A percentile compares a stretch with the other conserved stretches of the same genome.
Evolutionary conservation across 2,113 vertebrate genomes (phyloP).

Genomic region (Petroica traversi): DNA sequence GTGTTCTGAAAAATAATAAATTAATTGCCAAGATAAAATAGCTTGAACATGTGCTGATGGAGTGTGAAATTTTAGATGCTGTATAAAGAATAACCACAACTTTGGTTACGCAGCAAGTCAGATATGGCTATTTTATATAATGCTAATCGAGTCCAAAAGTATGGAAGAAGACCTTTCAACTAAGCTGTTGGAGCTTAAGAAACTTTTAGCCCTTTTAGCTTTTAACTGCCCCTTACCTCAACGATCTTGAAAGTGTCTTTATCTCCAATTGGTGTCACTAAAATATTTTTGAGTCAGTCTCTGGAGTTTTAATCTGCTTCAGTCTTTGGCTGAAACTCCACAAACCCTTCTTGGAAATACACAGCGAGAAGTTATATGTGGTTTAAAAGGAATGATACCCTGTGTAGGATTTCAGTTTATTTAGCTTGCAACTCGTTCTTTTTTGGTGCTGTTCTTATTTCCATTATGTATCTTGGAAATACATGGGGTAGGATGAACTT

Average conservation of each 20-base stretch:
- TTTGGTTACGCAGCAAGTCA: conserved; percentile 82
- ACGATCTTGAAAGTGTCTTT: conserved; percentile 52
- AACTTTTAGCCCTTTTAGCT: conserved; percentile 70
- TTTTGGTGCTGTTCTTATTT: conserved; percentile 6
- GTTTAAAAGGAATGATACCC: not conserved
- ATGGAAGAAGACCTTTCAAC: conserved; percentile 79
- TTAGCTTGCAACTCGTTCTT: not conserved
- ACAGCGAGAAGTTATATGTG: not conserved
- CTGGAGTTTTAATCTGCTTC: not conserved
- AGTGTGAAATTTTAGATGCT: conserved; percentile 92
- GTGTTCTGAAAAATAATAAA: conserved; percentile 93
- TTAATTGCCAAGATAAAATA: conserved; percentile 98
- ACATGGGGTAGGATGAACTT: not conserved
- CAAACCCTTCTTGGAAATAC: not conserved
- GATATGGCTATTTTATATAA: conserved; percentile 80
- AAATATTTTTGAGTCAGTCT: conserved; percentile 48
- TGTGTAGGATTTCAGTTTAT: conserved; percentile 3
- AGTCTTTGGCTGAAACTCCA: not conserved
- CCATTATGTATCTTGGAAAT: not conserved
- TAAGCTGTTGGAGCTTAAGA: conserved; percentile 74
- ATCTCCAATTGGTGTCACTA: conserved; percentile 15
- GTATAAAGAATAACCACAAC: conserved; percentile 80
- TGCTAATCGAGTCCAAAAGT: conserved; percentile 79
- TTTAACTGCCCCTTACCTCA: conserved; percentile 67
- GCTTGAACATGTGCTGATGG: conserved; percentile 92